These are phyloP conservation scores for Fringilla coelebs DNA, from an alignment of 2,797 vertebrate genomes.

Conservation along the genomic window DNA sequence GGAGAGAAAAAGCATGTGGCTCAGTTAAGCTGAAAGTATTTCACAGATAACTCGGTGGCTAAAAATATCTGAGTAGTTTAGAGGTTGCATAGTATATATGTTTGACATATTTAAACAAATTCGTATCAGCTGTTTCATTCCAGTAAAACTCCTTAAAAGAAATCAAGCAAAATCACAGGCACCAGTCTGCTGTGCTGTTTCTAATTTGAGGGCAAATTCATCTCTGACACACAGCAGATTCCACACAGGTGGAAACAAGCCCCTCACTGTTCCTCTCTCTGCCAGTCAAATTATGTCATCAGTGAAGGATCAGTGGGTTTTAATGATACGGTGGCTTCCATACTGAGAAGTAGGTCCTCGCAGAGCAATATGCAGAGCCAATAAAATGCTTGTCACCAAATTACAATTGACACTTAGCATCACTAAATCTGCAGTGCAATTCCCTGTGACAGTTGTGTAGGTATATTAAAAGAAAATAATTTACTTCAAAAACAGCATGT, in stretches of 20 bases:
- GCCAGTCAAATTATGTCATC: constrained; percentile 90
- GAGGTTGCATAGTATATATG: constrained; percentile 68
- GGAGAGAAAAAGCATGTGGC: background rate
- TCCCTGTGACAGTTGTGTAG: constrained; percentile 92
- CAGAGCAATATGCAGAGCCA: constrained; percentile 86
- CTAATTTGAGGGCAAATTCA: constrained; percentile 94
- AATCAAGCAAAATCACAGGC: constrained; percentile 88
- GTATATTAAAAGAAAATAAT: constrained; percentile 93
- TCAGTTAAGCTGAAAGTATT: constrained; percentile 55
- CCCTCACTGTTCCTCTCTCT: constrained; percentile 81
- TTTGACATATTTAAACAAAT: constrained; percentile 75
- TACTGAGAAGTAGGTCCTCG: constrained; percentile 79
- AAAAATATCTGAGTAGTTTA: constrained; percentile 77
- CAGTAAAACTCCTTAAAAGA: constrained; percentile 79
- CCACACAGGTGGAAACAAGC: constrained; percentile 79
- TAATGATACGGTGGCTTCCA: constrained; percentile 84
- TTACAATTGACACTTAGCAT: constrained; percentile 87
- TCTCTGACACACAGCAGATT: constrained; percentile 86
- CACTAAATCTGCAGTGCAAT: constrained; percentile 87
- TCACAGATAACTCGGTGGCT: constrained; percentile 58
- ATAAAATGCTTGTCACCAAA: constrained; percentile 95
- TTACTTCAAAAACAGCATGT: constrained; percentile 79
- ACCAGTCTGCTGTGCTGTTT: constrained; percentile 89
- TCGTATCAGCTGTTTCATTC: constrained; percentile 74
- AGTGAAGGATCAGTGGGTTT: constrained; percentile 91